A percentile compares a stretch with the other conserved stretches of the same genome.
Conservation (phyloP, 2,113 vertebrate genomes). For the Gorsachius goisagi region DNA sequence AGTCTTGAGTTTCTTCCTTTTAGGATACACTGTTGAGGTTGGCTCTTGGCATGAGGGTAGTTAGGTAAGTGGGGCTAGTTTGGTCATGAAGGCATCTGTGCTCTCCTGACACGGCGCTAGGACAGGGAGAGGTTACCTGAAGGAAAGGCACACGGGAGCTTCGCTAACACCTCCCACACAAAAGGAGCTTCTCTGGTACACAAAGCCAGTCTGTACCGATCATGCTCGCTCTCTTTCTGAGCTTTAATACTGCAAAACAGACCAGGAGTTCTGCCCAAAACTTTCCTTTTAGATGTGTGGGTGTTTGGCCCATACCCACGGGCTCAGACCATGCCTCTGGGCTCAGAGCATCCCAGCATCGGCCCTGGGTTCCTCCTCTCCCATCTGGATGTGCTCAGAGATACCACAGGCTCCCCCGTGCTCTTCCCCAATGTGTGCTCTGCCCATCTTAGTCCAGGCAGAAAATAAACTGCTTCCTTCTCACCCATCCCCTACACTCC, state of each 20-base stretch:
- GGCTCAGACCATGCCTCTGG: fast-evolving
- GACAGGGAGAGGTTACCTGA: neutral
- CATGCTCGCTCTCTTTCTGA: neutral
- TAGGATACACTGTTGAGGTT: neutral
- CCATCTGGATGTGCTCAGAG: neutral
- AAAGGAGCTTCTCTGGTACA: neutral
- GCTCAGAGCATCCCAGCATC: neutral
- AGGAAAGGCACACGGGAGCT: neutral
- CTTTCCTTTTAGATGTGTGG: neutral
- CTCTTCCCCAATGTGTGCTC: neutral
- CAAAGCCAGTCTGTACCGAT: neutral
- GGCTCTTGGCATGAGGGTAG: neutral
- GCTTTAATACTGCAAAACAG: neutral
- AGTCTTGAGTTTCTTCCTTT: neutral
- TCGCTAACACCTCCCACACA: neutral
- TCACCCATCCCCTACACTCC: neutral
- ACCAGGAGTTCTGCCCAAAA: neutral
- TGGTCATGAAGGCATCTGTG: neutral
- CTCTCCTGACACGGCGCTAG: neutral
- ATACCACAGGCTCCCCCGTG: neutral
- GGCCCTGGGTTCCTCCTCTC: neutral
- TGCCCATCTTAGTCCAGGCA: neutral
- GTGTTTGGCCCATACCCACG: neutral
- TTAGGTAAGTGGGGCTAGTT: neutral
- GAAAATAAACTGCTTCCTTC: neutral